Base-by-base conservation (phyloP, 2,888 invertebrate genomes). In the Tuberolachnus salignus region DNA sequence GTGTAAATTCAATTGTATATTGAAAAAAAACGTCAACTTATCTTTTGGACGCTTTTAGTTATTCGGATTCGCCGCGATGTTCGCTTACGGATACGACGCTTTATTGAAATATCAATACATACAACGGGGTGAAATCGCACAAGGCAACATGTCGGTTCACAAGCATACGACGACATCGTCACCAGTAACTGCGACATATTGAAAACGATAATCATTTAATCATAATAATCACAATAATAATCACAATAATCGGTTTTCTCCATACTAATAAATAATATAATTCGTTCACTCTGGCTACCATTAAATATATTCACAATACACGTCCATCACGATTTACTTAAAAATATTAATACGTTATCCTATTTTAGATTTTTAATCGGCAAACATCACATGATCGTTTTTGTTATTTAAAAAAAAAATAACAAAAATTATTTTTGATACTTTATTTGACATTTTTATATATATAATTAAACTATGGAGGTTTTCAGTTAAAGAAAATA, bases 31-130 rank as follows among this genome's bases (percentile, higher is more conserved):
- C n/a, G n/a, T n/a, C n/a, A n/a, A n/a, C n/a, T n/a, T n/a, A n/a
- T n/a, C n/a, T n/a, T n/a, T n/a, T n/a, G n/a, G n/a, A n/a, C n/a
- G n/a, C n/a, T n/a, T n/a, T 46, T 80, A 80, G 59, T 19, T 75
- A 46, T 75, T 81, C 21, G 78, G 69, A 66, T 66, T 80, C 55
- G 34, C 19, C 6, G 67, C 71, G 9, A 94, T 92, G 91, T 85
- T 91, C 34, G 90, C 89, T 49, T 96, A 95, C 87, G 92, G 89
- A 1, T 88, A 88, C 82, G 95, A 96, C 85, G 91, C 92, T 53
- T 94, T 90, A 86, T 85, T 94, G 55, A 95, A 95, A 86, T 94
- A 89, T 85, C 88, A 87, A 82, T 91, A 88, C 0, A 89, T 90
- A 63, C 88, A 88, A 82, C 87, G 87, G 57, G 94, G 93, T 26